phyloP scores from a whole-genome alignment of 2,888 invertebrate species.

The Xanthorhoe spadicearia region DNA sequence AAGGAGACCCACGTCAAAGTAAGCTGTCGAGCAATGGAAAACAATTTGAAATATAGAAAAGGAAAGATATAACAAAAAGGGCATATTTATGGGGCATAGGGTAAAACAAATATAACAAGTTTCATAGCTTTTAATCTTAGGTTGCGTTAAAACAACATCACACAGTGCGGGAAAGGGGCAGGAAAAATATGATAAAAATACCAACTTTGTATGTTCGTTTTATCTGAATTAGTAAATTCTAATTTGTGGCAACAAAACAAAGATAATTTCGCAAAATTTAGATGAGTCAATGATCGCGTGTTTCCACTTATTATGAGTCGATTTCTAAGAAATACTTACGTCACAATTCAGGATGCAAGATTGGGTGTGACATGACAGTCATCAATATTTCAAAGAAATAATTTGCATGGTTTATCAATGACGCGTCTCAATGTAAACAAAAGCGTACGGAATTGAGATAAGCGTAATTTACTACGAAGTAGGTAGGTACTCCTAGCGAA shows the following conservation, averaged over 20 bases:
- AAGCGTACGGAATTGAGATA: too few species aligned
- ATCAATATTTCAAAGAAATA: conserved; percentile 49
- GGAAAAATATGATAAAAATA: too few species aligned
- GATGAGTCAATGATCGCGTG: conserved; percentile 47
- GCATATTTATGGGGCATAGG: too few species aligned
- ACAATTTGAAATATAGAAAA: too few species aligned
- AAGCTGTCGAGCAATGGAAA: too few species aligned
- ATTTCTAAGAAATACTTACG: conserved; percentile 64
- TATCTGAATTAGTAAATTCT: not conserved
- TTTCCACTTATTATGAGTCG: conserved; percentile 30
- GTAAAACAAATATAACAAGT: too few species aligned
- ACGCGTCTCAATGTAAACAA: not conserved
- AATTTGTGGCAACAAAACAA: conserved; percentile 4
- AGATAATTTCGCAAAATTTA: conserved; percentile 34
- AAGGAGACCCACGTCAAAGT: too few species aligned
- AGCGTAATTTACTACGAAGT: not conserved
- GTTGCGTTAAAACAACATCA: too few species aligned
- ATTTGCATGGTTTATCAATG: conserved; percentile 5
- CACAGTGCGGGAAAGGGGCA: too few species aligned
- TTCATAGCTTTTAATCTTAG: not conserved
- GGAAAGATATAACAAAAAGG: too few species aligned
- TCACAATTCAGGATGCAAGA: conserved; percentile 53
- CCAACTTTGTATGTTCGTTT: too few species aligned
- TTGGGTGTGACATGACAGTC: conserved; percentile 55
- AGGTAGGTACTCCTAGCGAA: not conserved